phyloP scores from a whole-genome alignment of 1,140 invertebrate genomes.

The Drosophila micromelanica region DNA sequence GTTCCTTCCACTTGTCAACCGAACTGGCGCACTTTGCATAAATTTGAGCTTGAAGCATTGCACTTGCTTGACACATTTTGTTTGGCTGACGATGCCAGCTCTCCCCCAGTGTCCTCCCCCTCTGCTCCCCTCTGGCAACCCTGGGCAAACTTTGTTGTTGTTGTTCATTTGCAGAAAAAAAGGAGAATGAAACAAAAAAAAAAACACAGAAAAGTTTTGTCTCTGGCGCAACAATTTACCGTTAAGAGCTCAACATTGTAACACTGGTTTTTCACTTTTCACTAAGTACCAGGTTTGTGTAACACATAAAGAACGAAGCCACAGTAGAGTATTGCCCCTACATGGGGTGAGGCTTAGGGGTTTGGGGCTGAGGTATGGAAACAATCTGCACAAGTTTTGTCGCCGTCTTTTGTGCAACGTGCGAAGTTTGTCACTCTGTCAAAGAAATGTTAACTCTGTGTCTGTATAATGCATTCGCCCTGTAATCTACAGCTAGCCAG shows the following conservation, averaged over 20 bases:
- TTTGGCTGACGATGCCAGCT: constrained; percentile 45
- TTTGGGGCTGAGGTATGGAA: constrained; percentile 12
- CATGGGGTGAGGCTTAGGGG: not conserved
- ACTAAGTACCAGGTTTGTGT: constrained; percentile 77
- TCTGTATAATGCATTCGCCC: constrained; percentile 52
- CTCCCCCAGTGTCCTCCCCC: not conserved
- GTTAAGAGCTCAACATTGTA: constrained; percentile 79
- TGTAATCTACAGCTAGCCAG: constrained; percentile 47
- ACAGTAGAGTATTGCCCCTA: not conserved
- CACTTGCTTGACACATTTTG: constrained; percentile 78
- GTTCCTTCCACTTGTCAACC: constrained; percentile 27
- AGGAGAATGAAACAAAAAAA: not conserved
- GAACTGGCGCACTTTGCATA: constrained; percentile 73
- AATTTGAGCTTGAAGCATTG: constrained; percentile 76
- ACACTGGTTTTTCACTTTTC: constrained; percentile 82
- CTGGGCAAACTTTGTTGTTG: constrained; percentile 57
- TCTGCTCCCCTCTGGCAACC: not conserved
- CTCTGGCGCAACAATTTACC: constrained; percentile 77
- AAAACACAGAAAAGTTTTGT: constrained; percentile 55
- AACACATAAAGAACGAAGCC: constrained; percentile 67
- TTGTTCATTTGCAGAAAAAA: constrained; percentile 60
- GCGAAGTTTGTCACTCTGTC: constrained; percentile 79
- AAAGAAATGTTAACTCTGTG: constrained; percentile 60
- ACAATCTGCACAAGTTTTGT: constrained; percentile 71
- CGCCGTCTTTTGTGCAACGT: constrained; percentile 71